Percentiles rank a stretch among this genome's conserved stretches.
Evolutionary conservation across 2,113 vertebrate genomes (phyloP).

Genomic region (Eublepharis macularius): DNA sequence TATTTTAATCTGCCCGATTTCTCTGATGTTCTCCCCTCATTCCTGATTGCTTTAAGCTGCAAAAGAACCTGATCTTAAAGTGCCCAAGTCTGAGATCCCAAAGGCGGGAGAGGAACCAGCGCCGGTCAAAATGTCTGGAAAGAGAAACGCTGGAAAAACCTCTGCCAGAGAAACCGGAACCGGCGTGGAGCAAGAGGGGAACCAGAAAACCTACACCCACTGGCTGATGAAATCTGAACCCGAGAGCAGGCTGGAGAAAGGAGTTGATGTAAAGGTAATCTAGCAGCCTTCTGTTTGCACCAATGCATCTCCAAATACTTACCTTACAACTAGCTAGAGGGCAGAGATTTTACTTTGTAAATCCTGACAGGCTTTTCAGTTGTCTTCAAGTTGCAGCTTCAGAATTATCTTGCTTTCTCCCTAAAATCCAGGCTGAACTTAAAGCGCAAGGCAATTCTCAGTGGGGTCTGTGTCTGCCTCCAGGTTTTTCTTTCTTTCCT

Average conservation of each 20-base stretch:
- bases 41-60: constrained; percentile 52
- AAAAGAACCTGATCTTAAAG: constrained; percentile 64
- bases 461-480: no score
- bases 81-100: constrained; percentile 46
- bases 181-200: neutral
- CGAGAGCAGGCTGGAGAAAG: constrained; percentile 91
- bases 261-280: constrained; percentile 90
- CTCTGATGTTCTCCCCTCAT: neutral
- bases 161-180: constrained; percentile 5
- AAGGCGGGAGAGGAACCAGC: constrained; percentile 29
- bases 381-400: neutral
- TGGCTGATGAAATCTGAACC: constrained; percentile 99
- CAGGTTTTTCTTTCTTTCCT: no score
- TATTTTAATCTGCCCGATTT: neutral
- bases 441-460: no score
- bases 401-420: neutral
- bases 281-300: neutral
- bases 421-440: no score
- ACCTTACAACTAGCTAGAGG: neutral
- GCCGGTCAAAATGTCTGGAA: constrained; percentile 30
- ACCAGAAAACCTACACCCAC: constrained; percentile 59
- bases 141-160: constrained; percentile 49
- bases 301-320: neutral
- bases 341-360: neutral
- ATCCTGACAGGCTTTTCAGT: neutral